Conservation (phyloP, 2,113 vertebrate genomes). For the Zosterops lateralis region DNA sequence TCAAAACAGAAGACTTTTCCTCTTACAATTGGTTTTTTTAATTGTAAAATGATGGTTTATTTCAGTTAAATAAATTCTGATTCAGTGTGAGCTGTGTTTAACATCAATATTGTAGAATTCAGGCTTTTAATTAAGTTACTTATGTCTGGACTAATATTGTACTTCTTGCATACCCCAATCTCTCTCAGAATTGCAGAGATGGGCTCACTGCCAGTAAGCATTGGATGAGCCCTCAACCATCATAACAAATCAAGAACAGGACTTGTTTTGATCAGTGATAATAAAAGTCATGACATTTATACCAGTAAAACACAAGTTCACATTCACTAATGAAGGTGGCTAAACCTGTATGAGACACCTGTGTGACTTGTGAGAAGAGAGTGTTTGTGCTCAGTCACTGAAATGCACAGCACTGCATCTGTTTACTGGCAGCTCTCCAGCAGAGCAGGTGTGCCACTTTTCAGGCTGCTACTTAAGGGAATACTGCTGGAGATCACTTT, state of each 20-base stretch:
- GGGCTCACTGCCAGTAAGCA: background rate
- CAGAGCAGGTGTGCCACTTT: conserved; percentile 8
- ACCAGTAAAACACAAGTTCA: background rate
- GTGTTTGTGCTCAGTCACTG: background rate
- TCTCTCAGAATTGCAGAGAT: background rate
- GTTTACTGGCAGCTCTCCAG: background rate
- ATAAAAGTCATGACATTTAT: background rate
- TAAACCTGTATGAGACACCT: background rate
- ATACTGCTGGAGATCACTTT: background rate
- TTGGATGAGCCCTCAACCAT: background rate
- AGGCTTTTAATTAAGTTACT: background rate
- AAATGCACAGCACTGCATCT: background rate
- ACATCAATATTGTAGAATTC: background rate
- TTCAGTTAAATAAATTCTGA: background rate
- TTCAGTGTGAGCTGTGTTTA: background rate
- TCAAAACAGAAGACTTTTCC: background rate
- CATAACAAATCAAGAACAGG: background rate
- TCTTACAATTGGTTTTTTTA: background rate
- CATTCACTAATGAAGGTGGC: background rate
- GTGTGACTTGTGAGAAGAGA: background rate
- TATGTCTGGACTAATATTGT: background rate
- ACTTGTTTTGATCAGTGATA: background rate
- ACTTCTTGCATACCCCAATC: background rate
- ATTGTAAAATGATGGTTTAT: background rate
- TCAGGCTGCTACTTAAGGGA: background rate